Conservation (phyloP, 2,888 invertebrate genomes). For the Rhodophaea formosa region DNA sequence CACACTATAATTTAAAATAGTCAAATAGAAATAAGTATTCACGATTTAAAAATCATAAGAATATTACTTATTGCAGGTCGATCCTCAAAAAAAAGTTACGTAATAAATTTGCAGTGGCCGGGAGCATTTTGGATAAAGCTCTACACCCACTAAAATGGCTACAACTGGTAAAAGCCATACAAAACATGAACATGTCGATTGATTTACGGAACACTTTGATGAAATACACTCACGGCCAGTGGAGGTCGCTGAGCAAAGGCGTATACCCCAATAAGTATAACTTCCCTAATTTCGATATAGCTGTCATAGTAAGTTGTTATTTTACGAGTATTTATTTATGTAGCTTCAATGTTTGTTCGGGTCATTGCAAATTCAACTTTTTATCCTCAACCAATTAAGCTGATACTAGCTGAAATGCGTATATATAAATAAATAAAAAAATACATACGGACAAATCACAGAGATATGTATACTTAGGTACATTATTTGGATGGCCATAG, state of each 20-base stretch:
- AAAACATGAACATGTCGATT: not conserved
- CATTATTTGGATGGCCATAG: too few relatives aligned
- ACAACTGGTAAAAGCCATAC: not conserved
- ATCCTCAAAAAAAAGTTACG: constrained; percentile 18
- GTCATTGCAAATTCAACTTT: too few relatives aligned
- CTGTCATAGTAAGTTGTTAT: constrained; percentile 48
- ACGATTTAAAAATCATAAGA: too few relatives aligned
- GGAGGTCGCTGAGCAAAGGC: constrained; percentile 41
- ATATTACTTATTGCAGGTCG: constrained; percentile 23
- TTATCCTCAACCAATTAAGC: too few relatives aligned
- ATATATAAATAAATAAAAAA: too few relatives aligned
- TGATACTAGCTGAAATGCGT: too few relatives aligned
- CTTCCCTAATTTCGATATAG: constrained; percentile 52
- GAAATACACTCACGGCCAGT: constrained; percentile 42
- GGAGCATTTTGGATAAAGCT: constrained; percentile 38
- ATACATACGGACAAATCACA: too few relatives aligned
- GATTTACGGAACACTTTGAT: not conserved
- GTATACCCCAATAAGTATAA: constrained; percentile 38
- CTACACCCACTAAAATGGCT: not conserved
- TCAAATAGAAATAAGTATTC: too few relatives aligned
- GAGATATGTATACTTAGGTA: too few relatives aligned
- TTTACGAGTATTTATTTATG: constrained; percentile 13
- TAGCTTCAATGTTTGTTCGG: too few relatives aligned
- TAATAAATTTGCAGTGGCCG: constrained; percentile 47
- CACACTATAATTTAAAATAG: too few relatives aligned